Evolutionary conservation across 2,888 invertebrate genomes (phyloP), one percentile per base, ranked within the genome.

Genomic region (Pheosia gnoma): DNA sequence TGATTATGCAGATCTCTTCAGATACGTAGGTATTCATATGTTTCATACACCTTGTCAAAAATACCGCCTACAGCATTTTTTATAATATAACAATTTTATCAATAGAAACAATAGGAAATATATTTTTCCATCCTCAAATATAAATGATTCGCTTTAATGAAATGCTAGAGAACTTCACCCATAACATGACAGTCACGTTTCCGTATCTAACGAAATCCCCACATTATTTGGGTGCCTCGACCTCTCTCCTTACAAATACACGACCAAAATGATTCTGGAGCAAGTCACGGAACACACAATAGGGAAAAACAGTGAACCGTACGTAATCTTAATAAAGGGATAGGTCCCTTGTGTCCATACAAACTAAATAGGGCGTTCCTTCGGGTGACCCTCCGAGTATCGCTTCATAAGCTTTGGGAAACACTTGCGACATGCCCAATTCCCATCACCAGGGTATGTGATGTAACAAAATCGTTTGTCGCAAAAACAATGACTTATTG

Each of bases 321-420:
- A 62, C 58, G 68, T 68, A 70, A 75, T 63, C 67, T 65, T 75
- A 77, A 77, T 77, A 72, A 76, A 77, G 68, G 75, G 69, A 76
- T 71, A 63, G 66, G 61, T 67, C 73, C 78, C 70, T 61, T 60
- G 68, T 59, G 70, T 58, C 64, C 70, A 53, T 60, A 71, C 66
- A 60, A 73, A 75, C 69, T 66, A 70, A 74, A 68, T 62, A 71
- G 69, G 67, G 70, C 55, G 61, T 66, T 59, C 57, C 63, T 62
- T n/a, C 56, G 52, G 36, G 25, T 5, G 11, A 37, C 45, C 56
- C 65, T 68, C 51, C 52, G 57, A 59, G 61, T 66, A 63, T 60
- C 60, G 63, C 57, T 58, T 59, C 61, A 63, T 74, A 70, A 70
- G 65, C 62, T 63, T 61, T 64, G 63, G 63, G 63, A 63, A 67